Evolutionary conservation across 2,888 invertebrate genomes (phyloP), one percentile per base, ranked within the genome.

Genomic region (Thereva nobilitata): DNA sequence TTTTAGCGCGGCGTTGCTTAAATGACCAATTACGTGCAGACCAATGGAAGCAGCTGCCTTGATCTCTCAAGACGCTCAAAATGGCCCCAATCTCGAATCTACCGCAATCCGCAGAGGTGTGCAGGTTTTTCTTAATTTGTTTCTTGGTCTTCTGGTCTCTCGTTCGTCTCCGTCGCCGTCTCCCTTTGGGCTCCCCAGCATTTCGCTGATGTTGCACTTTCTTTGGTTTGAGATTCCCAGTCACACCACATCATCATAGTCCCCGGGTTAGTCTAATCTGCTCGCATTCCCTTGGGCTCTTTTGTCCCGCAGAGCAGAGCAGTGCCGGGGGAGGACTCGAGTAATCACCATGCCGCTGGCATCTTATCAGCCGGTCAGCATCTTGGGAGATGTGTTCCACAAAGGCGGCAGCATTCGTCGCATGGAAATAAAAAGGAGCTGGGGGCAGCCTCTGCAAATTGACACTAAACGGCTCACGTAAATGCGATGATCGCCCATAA

Each of bases 401-500:
- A 61, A 61, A 61, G 50, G 49, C 42, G 41, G 49, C 61, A 49
- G 50, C 23, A 23, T 61, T 50, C 49, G 40, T 50, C 40, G 61
- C 50, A 23, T 38, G 41, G 41, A 59, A 50, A 61, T 61, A 49
- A 61, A 61, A 50, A 61, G 61, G 47, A 61, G 61, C 40, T 54
- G 47, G 47, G 47, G 40, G 38, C 53, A 12, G 12, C 52, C 68
- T 68, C 66, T 47, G 70, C 72, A 72, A 72, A 72, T 71, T 72
- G 70, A 71, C 72, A 72, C 71, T 71, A 72, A 72, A 70, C 70
- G 67, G 64, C 70, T 65, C 65, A 65, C 65, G 65, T 65, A 65
- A 65, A 65, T 65, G 64, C 49, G 65, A 65, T 65, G 56, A 65
- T 65, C 49, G 54, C 54, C 47, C 56, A 54, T 65, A 65, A 65